Evolutionary conservation across 2,888 invertebrate genomes (phyloP).

Genomic region (Stenurella melanura): DNA sequence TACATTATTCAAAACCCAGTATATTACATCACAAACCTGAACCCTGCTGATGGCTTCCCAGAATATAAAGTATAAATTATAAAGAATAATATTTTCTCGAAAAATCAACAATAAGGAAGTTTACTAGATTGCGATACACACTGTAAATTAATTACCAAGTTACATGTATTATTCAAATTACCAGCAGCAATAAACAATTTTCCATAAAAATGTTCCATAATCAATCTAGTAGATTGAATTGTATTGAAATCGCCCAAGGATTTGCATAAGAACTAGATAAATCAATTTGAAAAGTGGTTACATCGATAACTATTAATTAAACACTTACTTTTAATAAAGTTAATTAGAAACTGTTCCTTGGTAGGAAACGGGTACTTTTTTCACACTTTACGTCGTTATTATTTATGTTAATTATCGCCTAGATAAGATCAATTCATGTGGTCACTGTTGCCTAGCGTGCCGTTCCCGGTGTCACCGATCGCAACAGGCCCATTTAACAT

Average conservation of each 20-base stretch:
- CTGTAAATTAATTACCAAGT: neutral
- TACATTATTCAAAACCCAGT: no score
- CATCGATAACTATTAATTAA: neutral
- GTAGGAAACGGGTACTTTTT: neutral
- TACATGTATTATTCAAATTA: conserved; percentile 15
- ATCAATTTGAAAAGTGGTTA: neutral
- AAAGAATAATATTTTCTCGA: no score
- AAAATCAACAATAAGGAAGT: no score
- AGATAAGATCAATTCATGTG: no score
- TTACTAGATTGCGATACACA: no score
- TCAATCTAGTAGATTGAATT: conserved; percentile 10
- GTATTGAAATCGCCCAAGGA: neutral
- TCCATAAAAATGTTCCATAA: neutral
- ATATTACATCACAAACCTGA: no score
- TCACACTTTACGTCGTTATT: neutral
- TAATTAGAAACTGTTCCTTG: neutral
- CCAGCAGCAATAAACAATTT: conserved; percentile 14
- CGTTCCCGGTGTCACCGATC: no score
- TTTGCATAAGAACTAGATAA: conserved; percentile 11
- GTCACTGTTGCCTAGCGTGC: no score
- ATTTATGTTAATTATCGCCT: no score
- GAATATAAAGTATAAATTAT: no score
- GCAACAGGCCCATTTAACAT: no score
- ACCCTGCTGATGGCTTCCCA: no score
- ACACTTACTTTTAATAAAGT: neutral